phyloP scores from a whole-genome alignment of 2,888 invertebrate genomes.

The Nymphalis urticae region DNA sequence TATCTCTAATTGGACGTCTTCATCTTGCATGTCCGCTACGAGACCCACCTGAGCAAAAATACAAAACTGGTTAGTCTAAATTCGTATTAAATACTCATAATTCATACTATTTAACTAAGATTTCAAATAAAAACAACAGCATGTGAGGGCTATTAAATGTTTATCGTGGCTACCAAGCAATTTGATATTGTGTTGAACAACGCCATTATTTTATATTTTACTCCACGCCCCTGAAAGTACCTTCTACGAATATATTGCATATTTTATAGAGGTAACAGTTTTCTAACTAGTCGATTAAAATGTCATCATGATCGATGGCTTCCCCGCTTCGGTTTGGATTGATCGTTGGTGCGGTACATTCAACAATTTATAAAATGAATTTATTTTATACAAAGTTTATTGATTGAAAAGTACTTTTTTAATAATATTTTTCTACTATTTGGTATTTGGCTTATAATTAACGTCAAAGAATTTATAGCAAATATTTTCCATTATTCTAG shows the following conservation, averaged over 20 bases:
- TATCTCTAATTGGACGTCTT: constrained; percentile 85
- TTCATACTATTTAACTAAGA: no score
- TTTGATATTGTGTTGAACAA: no score
- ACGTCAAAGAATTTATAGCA: no score
- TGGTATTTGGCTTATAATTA: no score
- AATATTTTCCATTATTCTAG: no score
- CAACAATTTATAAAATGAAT: neutral
- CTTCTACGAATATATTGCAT: neutral
- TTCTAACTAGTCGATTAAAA: constrained; percentile 23
- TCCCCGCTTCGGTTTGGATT: constrained; percentile 9
- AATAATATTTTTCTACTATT: no score
- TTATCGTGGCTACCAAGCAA: no score
- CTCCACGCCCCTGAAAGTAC: neutral
- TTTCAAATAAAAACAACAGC: no score
- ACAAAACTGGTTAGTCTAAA: neutral
- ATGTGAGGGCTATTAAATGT: no score
- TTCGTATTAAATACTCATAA: no score
- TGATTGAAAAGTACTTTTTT: no score
- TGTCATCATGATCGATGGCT: constrained; percentile 19
- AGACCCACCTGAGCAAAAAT: constrained; percentile 83
- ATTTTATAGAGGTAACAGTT: neutral
- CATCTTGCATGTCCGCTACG: constrained; percentile 88
- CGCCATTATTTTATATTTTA: no score
- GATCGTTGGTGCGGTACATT: constrained; percentile 2
- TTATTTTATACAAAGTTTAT: neutral